A percentile compares a stretch with the other conserved stretches of the same genome.
Evolutionary conservation across 2,797 vertebrate species (phyloP).

Genomic region (Sebastes iracundus): DNA sequence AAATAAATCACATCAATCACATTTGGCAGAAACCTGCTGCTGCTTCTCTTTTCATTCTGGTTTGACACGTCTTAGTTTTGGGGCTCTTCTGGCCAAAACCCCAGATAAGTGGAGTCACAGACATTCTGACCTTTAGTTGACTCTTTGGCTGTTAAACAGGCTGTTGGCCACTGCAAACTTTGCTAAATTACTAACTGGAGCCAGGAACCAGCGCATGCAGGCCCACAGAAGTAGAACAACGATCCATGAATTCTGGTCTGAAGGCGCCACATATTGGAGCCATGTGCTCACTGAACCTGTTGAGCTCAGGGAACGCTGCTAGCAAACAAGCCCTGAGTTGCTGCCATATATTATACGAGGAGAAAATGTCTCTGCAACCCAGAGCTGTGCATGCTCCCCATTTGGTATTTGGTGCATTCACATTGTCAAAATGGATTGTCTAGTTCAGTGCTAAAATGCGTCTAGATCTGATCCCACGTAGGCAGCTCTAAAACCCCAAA

Average conservation of each 20-base stretch:
- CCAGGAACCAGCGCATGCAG: neutral
- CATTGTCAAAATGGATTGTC: neutral
- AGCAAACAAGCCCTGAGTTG: neutral
- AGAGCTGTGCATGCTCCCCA: neutral
- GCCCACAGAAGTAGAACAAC: neutral
- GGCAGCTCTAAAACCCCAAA: neutral
- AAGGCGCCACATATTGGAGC: conserved; percentile 29
- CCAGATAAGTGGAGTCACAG: neutral
- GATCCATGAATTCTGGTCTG: conserved; percentile 29
- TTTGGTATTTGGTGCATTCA: neutral
- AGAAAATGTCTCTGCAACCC: neutral
- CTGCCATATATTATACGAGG: neutral
- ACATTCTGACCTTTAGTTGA: neutral
- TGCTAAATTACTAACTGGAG: conserved; percentile 10
- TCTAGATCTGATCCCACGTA: neutral
- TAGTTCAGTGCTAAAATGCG: neutral
- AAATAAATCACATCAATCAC: conserved; percentile 71
- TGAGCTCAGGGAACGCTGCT: conserved; percentile 15
- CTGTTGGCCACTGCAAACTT: conserved; percentile 11
- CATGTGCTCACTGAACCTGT: neutral
- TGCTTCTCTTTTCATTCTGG: conserved; percentile 15
- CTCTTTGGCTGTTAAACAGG: conserved; percentile 13
- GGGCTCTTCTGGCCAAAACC: neutral
- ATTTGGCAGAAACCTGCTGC: conserved; percentile 42
- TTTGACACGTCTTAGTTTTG: conserved; percentile 20